Base-by-base conservation (phyloP, 2,113 vertebrate genomes). In the Leiothrix lutea region DNA sequence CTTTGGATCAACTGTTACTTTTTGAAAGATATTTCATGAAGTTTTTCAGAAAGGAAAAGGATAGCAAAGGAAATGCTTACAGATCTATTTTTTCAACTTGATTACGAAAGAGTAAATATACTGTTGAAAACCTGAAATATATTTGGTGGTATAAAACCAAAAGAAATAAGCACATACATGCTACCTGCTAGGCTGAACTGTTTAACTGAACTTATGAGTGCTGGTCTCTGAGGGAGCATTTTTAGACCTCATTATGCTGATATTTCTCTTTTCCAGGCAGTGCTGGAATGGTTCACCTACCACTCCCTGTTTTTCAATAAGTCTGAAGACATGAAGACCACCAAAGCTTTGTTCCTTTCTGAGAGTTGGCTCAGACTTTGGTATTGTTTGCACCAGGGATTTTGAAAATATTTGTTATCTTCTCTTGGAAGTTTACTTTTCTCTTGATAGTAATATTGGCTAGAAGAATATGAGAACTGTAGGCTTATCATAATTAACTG, bases 271-370 rank as follows among this genome's bases (percentile, higher is more conserved):
- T 69, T 94, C 48, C 26, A 88, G 64, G 64, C 69, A 83, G 15
- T 71, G 25, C 35, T 94, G 87, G 79, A 95, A 84, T 91, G 86
- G 48, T 66, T 90, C 64, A 66, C 48, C 53, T 90, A 51, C 91
- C 87, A 67, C 90, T 93, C 94, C 94, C 73, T 94, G 74, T 42
- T 90, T 96, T 86, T 85, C 54, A 87, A 36, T 86, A 57, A 75
- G 20, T 78, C 69, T 78, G 38, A 83, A 94, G 61, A 38, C 38
- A 81, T 74, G 65, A 91, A 90, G 95, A 96, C 94, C 95, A 96
- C 91, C 92, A 92, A 73, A 72, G 80, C 53, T 96, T 90, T 92
- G 54, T 71, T 90, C 64, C 48, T 86, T 84, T 78, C 61, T 93
- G 69, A 81, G 65, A 90, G 48, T 2, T 97, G 81, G 61, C 82